Base-by-base conservation (phyloP, 2,113 vertebrate genomes). In the Opisthocomus hoazin region DNA sequence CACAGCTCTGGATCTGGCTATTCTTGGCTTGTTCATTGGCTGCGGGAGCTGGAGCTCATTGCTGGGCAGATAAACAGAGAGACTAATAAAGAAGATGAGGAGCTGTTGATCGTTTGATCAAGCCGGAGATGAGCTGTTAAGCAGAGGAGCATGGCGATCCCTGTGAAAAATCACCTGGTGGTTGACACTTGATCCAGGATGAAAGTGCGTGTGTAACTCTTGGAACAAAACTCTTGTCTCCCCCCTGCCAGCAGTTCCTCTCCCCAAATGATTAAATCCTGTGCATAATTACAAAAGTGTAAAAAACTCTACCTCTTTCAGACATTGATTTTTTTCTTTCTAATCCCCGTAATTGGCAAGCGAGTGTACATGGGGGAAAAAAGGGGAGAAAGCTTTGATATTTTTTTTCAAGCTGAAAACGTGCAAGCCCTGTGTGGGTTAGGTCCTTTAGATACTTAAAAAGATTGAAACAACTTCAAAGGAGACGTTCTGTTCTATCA, bases 381-480 rank as follows among this genome's bases (percentile, higher is more conserved):
- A 82, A 56, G 76, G 94, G 92, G 87, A 94, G 77, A 94, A 95
- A 91, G 77, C 96, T 96, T 96, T 96, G 94, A 96, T 95, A 89
- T 78, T 79, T 64, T 93, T 87, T 94, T 83, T 3, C 74, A 89
- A 75, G 45, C 77, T 93, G 89, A 93, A 93, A 95, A 93, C 46
- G 89, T 94, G 84, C 84, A 92, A 94, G 92, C 86, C 91, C 93
- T 97, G 93, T 96, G 95, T 95, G 96, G 69, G 61, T 94, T 96
- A 91, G 94, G 89, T 95, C 91, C 94, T 95, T 96, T 90, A 97
- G 96, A 97, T 96, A 96, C 89, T 96, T 96, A 94, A 96, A 96
- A 95, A 95, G 94, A 95, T 93, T 96, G 95, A 97, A 96, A 74
- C 86, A 93, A 96, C 95, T 95, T 96, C 96, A 97, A 95, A 96